A percentile compares a stretch with the other conserved stretches of the same genome.
phyloP scores from a whole-genome alignment of 2,888 invertebrate genomes.

The Protula sp. region DNA sequence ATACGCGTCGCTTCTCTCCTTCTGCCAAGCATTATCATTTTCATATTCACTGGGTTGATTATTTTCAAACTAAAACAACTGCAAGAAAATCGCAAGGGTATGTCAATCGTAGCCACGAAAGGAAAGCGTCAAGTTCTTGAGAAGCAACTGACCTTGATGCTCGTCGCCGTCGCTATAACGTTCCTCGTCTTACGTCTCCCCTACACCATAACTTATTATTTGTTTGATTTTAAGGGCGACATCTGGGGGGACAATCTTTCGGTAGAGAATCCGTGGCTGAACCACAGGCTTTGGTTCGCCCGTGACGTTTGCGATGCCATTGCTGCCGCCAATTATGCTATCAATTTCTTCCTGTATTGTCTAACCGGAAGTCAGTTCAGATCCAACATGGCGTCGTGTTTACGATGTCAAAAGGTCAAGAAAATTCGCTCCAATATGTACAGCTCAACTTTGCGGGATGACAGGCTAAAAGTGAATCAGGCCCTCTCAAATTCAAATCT shows the following conservation, averaged over 20 bases:
- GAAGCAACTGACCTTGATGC: slow-evolving; percentile 10
- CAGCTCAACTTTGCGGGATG: no score
- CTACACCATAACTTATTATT: slow-evolving; percentile 8
- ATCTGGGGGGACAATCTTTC: no score
- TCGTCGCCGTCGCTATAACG: slow-evolving; percentile 11
- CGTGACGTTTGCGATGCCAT: slow-evolving; percentile 4
- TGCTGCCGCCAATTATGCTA: slow-evolving; percentile 9
- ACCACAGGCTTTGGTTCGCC: not conserved
- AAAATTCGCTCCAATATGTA: no score
- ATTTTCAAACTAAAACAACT: not conserved
- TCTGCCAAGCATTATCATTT: slow-evolving; percentile 11
- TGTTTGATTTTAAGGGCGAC: not conserved
- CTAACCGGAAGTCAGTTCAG: slow-evolving; percentile 6
- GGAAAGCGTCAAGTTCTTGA: not conserved
- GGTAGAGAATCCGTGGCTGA: not conserved
- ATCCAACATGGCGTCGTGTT: no score
- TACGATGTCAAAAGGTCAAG: no score
- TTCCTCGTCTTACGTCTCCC: slow-evolving; percentile 16
- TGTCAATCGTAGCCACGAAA: not conserved
- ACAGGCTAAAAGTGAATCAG: no score
- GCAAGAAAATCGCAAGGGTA: not conserved
- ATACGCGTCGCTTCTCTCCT: slow-evolving; percentile 7
- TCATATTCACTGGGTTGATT: slow-evolving; percentile 9
- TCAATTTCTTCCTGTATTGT: slow-evolving; percentile 14
- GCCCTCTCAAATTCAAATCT: no score